These are phyloP conservation scores for Coilia nasus DNA, from an alignment of 2,797 vertebrate species.

Conservation along the genomic window DNA sequence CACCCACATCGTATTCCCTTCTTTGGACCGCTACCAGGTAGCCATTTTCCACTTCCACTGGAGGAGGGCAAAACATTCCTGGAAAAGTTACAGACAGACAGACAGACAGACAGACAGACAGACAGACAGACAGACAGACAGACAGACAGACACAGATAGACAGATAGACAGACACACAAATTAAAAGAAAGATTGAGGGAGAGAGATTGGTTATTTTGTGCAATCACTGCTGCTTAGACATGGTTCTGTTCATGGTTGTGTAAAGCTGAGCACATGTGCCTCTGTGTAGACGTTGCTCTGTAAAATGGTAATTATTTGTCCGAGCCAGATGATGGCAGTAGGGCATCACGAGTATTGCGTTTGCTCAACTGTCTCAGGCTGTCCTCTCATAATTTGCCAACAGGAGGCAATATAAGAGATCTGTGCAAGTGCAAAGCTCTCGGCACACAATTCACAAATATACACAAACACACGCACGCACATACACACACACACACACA, in stretches of 20 bases:
- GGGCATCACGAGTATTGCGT: conserved; percentile 42
- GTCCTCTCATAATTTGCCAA: conserved; percentile 50
- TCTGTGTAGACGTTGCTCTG: background rate
- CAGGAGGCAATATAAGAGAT: conserved; percentile 62
- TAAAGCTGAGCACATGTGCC: background rate
- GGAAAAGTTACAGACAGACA: conserved; percentile 5
- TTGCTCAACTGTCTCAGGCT: background rate
- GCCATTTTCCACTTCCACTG: conserved; percentile 72
- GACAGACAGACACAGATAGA: no score
- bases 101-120: background rate
- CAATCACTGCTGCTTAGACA: background rate
- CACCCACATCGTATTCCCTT: conserved; percentile 76
- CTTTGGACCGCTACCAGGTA: conserved; percentile 83
- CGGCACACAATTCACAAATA: conserved; percentile 28
- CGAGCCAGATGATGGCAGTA: conserved; percentile 64
- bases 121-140: background rate
- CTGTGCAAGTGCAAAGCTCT: conserved; percentile 20
- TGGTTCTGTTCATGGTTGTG: background rate
- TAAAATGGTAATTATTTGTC: background rate
- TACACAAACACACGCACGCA: conserved; percentile 28
- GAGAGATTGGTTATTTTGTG: background rate
- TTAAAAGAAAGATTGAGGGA: background rate
- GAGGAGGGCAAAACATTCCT: conserved; percentile 78
- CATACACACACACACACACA: conserved; percentile 27
- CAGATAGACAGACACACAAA: background rate